Evolutionary conservation across 2,797 vertebrate genomes (phyloP).

Genomic region (Girardinus metallicus): DNA sequence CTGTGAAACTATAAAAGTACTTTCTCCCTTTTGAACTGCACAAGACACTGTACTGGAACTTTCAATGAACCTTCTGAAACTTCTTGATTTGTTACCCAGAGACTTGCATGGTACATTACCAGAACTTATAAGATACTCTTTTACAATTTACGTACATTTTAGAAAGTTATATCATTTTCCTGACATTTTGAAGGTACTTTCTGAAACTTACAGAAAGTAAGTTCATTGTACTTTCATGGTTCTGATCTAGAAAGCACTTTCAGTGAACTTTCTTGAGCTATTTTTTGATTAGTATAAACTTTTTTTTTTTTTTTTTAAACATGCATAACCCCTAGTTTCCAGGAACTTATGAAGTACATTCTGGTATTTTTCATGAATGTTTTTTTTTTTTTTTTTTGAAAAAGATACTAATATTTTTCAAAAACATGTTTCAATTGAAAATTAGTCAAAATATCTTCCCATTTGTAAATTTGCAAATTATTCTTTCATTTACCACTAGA

Average conservation of each 20-base stretch:
- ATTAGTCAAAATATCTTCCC: not conserved
- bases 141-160: not conserved
- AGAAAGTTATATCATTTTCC: not conserved
- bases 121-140: not conserved
- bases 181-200: not conserved
- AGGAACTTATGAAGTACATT: not conserved
- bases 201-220: not conserved
- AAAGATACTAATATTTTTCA: not conserved
- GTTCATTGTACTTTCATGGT: not conserved
- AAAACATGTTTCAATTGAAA: not conserved
- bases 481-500: constrained; percentile 59
- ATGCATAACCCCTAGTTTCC: too few relatives aligned
- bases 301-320: too few relatives aligned
- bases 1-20: not conserved
- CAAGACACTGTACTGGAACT: too few relatives aligned
- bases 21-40: too few relatives aligned
- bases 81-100: not conserved
- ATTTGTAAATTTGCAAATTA: constrained; percentile 1
- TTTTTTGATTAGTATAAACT: not conserved
- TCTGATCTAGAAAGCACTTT: not conserved
- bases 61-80: too few relatives aligned
- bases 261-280: not conserved
- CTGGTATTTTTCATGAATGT: not conserved
- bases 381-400: not conserved
- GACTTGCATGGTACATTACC: not conserved